These are phyloP conservation scores for Aleiodes testaceus DNA, from an alignment of 2,888 invertebrate genomes.

Conservation along the genomic window DNA sequence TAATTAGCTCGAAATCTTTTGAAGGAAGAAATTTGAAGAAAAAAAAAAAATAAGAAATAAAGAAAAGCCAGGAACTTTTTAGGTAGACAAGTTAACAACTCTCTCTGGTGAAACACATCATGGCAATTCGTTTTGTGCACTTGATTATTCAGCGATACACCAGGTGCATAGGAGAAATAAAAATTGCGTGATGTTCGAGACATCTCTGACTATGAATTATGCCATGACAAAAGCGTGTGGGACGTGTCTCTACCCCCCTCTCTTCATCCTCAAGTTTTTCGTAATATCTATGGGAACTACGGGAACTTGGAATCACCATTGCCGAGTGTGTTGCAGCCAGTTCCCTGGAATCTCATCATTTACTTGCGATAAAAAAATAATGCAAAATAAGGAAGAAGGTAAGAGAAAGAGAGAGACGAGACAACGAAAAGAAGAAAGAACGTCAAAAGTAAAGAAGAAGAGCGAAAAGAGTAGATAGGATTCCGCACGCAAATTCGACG, in stretches of 20 bases:
- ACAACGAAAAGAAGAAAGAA: constrained; percentile 29
- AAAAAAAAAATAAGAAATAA: constrained; percentile 7
- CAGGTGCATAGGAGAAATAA: constrained; percentile 1
- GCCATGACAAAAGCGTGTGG: constrained; percentile 56
- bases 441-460: constrained; percentile 30
- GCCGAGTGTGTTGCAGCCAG: constrained; percentile 54
- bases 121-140: constrained; percentile 7
- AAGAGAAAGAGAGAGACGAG: constrained; percentile 15
- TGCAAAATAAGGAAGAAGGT: constrained; percentile 22
- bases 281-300: constrained; percentile 40
- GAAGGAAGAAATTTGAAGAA: neutral
- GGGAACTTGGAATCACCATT: constrained; percentile 33
- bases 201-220: constrained; percentile 56
- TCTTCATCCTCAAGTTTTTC: neutral
- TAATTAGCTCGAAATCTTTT: constrained; percentile 36
- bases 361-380: constrained; percentile 35
- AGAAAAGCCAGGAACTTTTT: constrained; percentile 34
- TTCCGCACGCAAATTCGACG: constrained; percentile 68
- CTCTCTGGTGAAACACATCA: neutral
- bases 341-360: constrained; percentile 55
- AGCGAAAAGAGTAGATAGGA: constrained; percentile 46
- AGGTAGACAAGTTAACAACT: constrained; percentile 4
- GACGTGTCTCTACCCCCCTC: constrained; percentile 44
- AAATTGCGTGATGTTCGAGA: constrained; percentile 56
- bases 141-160: constrained; percentile 18